Base-by-base conservation (phyloP, 2,888 invertebrate genomes). In the Asteroscopus sphinx region DNA sequence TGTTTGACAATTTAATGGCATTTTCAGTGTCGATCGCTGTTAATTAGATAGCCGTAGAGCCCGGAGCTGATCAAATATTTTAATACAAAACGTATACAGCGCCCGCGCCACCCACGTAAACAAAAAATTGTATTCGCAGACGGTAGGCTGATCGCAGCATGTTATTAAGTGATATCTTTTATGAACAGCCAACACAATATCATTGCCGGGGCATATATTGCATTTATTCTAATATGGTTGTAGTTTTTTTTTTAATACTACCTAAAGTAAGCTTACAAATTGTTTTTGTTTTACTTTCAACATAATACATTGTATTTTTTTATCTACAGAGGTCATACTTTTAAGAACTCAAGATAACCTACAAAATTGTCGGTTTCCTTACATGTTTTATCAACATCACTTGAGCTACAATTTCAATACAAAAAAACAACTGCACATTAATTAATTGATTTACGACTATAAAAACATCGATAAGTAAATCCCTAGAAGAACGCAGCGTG, bases 71-170 rank as follows among this genome's bases (percentile, higher is more conserved):
- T 76, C 71, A 80, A 84, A 87, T 85, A 86, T 85, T 86, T 86
- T 83, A 83, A 86, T 83, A 82, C 80, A 79, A 82, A n/a, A 61
- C 51, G 58, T 77, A 75, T 76, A 71, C 75, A 80, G 69, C 73
- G 81, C 89, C 75, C 80, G 69, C 73, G 81, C 89, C 89, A 90
- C 88, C 89, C 87, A 89, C 87, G 83, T 77, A 76, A 68, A 76
- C 72, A 79, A 76, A n/a, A 77, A 81, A 83, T 82, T 60, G 73
- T 76, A 77, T 82, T 82, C 76, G 83, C 85, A 75, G 75, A 79
- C 73, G 57, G 67, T 71, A 68, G 66, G 62, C 63, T 45, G 64
- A 60, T 47, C 63, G 53, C 64, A 78, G 77, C 73, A 49, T 78
- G 76, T 82, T 81, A 86, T 86, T 85, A 83, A 77, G 78, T 75